phyloP scores from a whole-genome alignment of 2,797 vertebrate genomes.

The Distichodus sexfasciatus region DNA sequence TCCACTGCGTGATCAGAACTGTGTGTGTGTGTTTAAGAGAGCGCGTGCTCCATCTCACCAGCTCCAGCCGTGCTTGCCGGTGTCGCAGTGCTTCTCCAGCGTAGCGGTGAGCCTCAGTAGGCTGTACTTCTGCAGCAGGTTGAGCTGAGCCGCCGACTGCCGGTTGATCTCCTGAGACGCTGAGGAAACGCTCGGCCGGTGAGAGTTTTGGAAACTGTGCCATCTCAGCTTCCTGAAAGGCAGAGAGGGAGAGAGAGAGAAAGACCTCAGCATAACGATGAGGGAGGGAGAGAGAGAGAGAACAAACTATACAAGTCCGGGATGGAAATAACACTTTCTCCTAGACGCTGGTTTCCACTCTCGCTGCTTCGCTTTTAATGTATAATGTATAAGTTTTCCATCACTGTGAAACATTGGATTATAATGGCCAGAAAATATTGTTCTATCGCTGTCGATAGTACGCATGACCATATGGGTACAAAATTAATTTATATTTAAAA shows the following conservation, averaged over 20 bases:
- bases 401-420: too few species aligned
- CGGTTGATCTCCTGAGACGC: constrained; percentile 84
- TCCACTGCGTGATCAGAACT: too few species aligned
- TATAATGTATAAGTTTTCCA: too few species aligned
- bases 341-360: too few species aligned
- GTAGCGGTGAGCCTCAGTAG: constrained; percentile 80
- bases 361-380: too few species aligned
- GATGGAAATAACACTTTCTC: too few species aligned
- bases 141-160: constrained; percentile 82
- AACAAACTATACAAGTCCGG: too few species aligned
- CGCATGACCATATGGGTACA: too few species aligned
- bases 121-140: constrained; percentile 82
- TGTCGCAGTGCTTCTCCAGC: constrained; percentile 80
- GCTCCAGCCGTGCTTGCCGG: constrained; percentile 77
- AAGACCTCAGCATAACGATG: neutral
- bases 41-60: constrained; percentile 70
- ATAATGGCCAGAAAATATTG: too few species aligned
- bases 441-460: too few species aligned
- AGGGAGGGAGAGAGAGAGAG: neutral
- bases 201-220: constrained; percentile 88
- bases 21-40: neutral
- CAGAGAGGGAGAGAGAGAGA: neutral
- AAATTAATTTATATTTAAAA: too few species aligned
- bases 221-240: constrained; percentile 78
- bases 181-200: constrained; percentile 81